A percentile compares a stretch with the other conserved stretches of the same genome.
Conservation (phyloP, 2,888 invertebrate genomes). For the Pocota personata region DNA sequence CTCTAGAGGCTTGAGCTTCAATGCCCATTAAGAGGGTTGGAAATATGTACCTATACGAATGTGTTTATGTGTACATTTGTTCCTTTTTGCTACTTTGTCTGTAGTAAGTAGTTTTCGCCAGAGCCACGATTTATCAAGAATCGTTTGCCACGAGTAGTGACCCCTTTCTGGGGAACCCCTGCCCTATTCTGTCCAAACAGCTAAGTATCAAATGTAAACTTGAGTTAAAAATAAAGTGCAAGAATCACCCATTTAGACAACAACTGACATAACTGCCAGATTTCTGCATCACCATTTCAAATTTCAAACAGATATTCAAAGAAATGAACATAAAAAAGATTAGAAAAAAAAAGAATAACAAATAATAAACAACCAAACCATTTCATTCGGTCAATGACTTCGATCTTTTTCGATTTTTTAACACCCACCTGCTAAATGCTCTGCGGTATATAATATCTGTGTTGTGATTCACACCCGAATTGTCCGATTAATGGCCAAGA, state of each 20-base stretch:
- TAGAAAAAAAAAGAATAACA: background rate
- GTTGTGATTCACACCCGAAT: conserved; percentile 36
- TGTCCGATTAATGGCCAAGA: conserved; percentile 22
- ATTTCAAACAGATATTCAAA: background rate
- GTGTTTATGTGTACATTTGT: too few relatives aligned
- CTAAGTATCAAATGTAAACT: background rate
- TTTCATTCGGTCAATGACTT: conserved; percentile 47
- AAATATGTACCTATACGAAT: too few relatives aligned
- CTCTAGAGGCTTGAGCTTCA: too few relatives aligned
- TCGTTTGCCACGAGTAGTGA: too few relatives aligned
- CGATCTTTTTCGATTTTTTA: conserved; percentile 9
- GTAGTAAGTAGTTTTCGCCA: too few relatives aligned
- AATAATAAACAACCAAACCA: conserved; percentile 27
- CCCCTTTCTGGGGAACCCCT: too few relatives aligned
- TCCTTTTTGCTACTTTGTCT: too few relatives aligned
- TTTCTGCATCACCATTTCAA: background rate
- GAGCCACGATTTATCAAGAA: too few relatives aligned
- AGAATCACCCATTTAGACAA: background rate
- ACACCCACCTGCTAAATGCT: conserved; percentile 57
- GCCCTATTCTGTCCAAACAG: too few relatives aligned
- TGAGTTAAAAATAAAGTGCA: background rate
- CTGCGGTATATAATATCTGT: background rate
- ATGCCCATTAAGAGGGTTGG: too few relatives aligned
- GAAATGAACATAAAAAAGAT: background rate
- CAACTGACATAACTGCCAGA: conserved; percentile 1